These are phyloP conservation scores for Muntiacus reevesi DNA, from an alignment of 2,113 vertebrate species.

Conservation along the genomic window DNA sequence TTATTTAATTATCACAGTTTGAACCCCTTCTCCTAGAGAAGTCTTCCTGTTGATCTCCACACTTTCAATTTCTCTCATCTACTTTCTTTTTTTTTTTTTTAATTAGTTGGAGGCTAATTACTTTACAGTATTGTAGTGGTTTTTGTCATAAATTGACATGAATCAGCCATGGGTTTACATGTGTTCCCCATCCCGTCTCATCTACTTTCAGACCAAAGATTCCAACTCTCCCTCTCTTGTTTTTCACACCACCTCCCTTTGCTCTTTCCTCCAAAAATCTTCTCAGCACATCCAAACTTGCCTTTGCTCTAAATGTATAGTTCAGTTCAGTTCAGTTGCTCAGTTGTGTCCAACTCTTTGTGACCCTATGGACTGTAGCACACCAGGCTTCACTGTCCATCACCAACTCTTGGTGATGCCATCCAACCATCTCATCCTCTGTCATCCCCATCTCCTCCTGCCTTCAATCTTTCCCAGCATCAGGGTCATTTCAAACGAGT, in stretches of 20 bases:
- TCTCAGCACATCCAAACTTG: background rate
- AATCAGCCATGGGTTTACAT: too few species aligned
- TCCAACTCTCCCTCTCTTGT: background rate
- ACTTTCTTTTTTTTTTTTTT: background rate
- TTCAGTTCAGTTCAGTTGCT: background rate
- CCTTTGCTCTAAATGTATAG: background rate
- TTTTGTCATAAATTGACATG: too few species aligned
- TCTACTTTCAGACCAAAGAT: background rate
- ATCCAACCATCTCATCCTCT: background rate
- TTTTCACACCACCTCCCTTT: background rate
- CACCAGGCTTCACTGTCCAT: background rate
- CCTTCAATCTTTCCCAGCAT: background rate
- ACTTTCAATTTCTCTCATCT: background rate
- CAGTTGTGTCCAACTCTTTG: background rate
- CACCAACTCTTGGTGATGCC: background rate
- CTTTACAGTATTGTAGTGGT: too few species aligned
- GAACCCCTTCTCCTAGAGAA: background rate
- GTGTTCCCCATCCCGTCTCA: background rate
- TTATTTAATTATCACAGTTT: background rate
- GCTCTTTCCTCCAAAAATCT: background rate
- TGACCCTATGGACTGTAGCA: background rate
- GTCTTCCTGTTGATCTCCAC: background rate
- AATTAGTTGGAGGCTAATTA: too few species aligned
- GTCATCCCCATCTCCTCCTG: background rate
- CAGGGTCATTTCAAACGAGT: background rate